Evolutionary conservation across 2,888 invertebrate species (phyloP), one percentile per base, ranked within the genome.

Genomic region (Cosmia pyralina): DNA sequence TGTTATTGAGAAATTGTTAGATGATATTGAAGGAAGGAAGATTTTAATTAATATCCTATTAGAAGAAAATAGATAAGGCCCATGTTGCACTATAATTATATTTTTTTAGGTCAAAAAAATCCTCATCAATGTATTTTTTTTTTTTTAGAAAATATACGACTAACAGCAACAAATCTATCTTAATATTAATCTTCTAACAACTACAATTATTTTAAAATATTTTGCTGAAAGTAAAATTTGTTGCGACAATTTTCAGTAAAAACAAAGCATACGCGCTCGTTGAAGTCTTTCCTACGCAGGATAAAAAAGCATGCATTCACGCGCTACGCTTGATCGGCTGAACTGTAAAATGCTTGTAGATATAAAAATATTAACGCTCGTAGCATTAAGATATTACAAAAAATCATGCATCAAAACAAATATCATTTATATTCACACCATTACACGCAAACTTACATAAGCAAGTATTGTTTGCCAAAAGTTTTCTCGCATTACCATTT

Each of bases 261-360:
- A 44, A 19, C 59, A 38, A 34, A 10, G 8, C 19, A 48, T 15
- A 50, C 50, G 85, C 85, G 87, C 90, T 89, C 94, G 94, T 95
- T 94, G 94, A 94, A 86, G 90, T 95, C 94, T 94, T 94, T 94
- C 34, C 77, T 83, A 71, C 68, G 83, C 69, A 60, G 50, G 60
- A 69, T 34, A 34, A 44, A 28, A 46, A 48, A 58, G 57, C 52
- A 34, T 69, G 63, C 63, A 62, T 71, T 50, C 3, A 57, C 22
- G 57, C 22, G 68, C 53, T 72, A 7, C 48, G 59, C 8, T 22
- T 22, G 13, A 13, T 46, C 48, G 7, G 22, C 22, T 41, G 17
- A 62, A 44, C 41, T 15, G 10, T 17, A 50, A 22, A 57, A n/a
- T 58, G n/a, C 6, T 62, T 52, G 6, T 46, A 1, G 8, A 55